Evolutionary conservation across 1,140 invertebrate species (phyloP), one percentile per base, ranked within the genome.

Genomic region (Conopomorpha cramerella): DNA sequence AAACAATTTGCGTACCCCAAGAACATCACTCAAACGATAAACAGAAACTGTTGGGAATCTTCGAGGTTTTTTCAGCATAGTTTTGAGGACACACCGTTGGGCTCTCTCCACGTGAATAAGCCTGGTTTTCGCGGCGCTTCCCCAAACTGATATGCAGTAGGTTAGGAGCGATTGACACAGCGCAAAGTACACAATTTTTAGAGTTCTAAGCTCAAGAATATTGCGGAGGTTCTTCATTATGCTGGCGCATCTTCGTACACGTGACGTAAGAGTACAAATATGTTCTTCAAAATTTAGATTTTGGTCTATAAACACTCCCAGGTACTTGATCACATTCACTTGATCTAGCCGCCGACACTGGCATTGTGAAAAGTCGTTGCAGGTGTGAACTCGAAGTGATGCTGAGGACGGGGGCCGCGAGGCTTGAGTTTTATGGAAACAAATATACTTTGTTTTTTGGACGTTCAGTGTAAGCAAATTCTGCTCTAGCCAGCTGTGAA

Each of bases 391-490:
- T 17, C 25, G 4, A 25, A 34, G 18, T 16, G 12, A 6, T 1
- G 23, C 14, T n/a, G 6, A 3, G 1, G 14, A n/a, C 33, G 2
- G 8, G 11, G 1, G 23, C 15, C 11, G 10, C 13, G 33, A 26
- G 15, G 33, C 33, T 12, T 16, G n/a, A 10, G 30, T 32, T 32
- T 32, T 34, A 11, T 34, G 17, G 13, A 34, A 25, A 25, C 23
- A 34, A 13, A 34, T 23, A 13, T 34, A 25, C 25, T 34, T 34
- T 10, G 33, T 34, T 25, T 23, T 34, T 2, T 16, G 11, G 10
- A 26, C 3, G 12, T 34, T 34, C 11, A 34, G 15, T 3, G 33
- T 17, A 13, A 34, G 33, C 4, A 34, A 16, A 13, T 34, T 34
- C 1, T 26, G 7, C 12, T 34, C 23, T 6, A 34, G 10, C 17